Conservation (phyloP, 2,888 invertebrate genomes). For the Calephelis perditalis region DNA sequence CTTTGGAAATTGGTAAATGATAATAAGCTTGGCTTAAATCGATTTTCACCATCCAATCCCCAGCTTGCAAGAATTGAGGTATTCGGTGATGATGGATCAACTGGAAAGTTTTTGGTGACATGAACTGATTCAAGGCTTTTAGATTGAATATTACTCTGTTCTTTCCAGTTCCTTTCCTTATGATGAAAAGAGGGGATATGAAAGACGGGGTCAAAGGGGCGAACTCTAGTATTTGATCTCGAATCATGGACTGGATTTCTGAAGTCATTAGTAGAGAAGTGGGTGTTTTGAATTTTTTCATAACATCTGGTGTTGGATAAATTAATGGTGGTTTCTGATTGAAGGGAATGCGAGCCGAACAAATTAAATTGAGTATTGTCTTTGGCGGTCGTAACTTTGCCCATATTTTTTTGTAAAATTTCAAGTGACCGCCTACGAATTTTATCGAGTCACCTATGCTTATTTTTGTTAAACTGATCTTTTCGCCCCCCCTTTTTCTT, state of each 20-base stretch:
- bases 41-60: not conserved
- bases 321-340: constrained; percentile 1
- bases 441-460: constrained; percentile 1
- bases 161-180: constrained; percentile 14
- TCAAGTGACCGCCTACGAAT: not conserved
- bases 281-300: not conserved
- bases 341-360: no score
- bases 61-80: constrained; percentile 21
- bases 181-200: constrained; percentile 19
- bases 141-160: constrained; percentile 20
- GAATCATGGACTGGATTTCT: not conserved
- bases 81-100: constrained; percentile 4
- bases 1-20: not conserved
- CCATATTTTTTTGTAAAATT: not conserved
- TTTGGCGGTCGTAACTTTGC: not conserved
- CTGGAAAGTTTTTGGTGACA: constrained; percentile 17
- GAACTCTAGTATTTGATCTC: not conserved
- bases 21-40: constrained; percentile 13
- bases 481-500: not conserved
- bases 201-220: constrained; percentile 11
- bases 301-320: not conserved
- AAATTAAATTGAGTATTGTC: no score
- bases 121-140: constrained; percentile 19
- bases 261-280: not conserved
- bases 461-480: not conserved